Evolutionary conservation across 37 sponge, comb jelly and placozoan genomes (phyloP).

Genomic region (Chondrilla cf. caribensis): DNA sequence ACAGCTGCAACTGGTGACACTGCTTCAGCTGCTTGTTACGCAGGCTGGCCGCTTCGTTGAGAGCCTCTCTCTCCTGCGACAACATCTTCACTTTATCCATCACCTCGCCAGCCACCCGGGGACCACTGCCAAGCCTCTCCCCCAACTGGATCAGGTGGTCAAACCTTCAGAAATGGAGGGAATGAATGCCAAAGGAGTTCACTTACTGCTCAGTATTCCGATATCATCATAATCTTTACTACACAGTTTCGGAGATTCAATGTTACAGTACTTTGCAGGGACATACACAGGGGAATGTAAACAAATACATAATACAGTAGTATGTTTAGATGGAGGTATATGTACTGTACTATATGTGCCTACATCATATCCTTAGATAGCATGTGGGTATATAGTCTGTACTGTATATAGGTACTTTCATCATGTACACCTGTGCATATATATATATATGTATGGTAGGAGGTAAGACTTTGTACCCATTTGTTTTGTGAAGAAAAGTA

Average conservation of each 20-base stretch:
- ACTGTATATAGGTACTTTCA: too few relatives aligned
- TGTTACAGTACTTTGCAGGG: too few relatives aligned
- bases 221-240: neutral
- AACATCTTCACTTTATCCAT: conserved; percentile 58
- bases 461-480: too few relatives aligned
- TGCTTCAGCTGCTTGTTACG: conserved; percentile 76
- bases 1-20: conserved; percentile 70
- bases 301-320: neutral
- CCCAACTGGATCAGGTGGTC: conserved; percentile 50
- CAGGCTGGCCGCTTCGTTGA: conserved; percentile 64
- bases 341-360: too few relatives aligned
- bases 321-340: too few relatives aligned
- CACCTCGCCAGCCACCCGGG: conserved; percentile 27
- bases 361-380: too few relatives aligned
- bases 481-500: too few relatives aligned
- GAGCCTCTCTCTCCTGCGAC: conserved; percentile 43
- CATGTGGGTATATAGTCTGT: too few relatives aligned
- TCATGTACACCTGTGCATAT: too few relatives aligned
- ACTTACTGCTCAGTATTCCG: neutral
- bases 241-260: neutral
- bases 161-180: conserved; percentile 28
- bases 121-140: conserved; percentile 28
- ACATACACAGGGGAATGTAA: too few relatives aligned
- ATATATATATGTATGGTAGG: too few relatives aligned
- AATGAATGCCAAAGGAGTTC: neutral